Percentiles rank a stretch among this genome's conserved stretches.
These are phyloP conservation scores for Dendrocincla tyrannina DNA, from an alignment of 2,797 vertebrate genomes.

Conservation along the genomic window DNA sequence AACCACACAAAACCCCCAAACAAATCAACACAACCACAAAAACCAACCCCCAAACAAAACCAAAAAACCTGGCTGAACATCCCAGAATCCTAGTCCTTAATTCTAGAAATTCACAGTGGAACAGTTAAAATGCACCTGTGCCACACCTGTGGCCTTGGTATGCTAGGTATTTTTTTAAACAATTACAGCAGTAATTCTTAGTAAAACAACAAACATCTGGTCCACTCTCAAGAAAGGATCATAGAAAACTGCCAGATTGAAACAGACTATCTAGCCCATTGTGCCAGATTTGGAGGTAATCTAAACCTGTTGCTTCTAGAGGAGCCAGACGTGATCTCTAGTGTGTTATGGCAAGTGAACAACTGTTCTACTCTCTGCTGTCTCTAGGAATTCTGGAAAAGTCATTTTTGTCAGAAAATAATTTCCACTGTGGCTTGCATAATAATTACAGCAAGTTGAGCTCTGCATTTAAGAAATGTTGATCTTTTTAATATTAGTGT, in stretches of 20 bases:
- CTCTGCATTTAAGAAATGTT: not conserved
- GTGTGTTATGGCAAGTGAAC: not conserved
- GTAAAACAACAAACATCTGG: slow-evolving; percentile 56
- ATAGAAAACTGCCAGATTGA: not conserved
- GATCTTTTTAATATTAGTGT: not conserved
- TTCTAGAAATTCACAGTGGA: slow-evolving; percentile 22
- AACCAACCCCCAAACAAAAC: fast-evolving
- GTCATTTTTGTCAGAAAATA: not conserved
- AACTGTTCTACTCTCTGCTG: not conserved
- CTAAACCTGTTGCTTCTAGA: not conserved
- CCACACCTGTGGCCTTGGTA: slow-evolving; percentile 36
- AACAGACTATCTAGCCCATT: not conserved
- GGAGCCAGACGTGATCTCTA: not conserved
- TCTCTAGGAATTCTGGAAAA: not conserved
- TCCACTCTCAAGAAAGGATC: slow-evolving; percentile 19
- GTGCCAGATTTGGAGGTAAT: not conserved
- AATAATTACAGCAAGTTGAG: not conserved
- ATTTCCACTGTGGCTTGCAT: not conserved
- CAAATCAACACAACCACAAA: not conserved
- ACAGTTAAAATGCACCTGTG: slow-evolving; percentile 48
- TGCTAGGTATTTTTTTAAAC: slow-evolving; percentile 4
- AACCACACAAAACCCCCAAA: fast-evolving
- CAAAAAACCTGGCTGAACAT: not conserved
- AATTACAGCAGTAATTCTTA: slow-evolving; percentile 60
- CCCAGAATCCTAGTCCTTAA: slow-evolving; percentile 18